phyloP scores from a whole-genome alignment of 2,113 vertebrate species.

The Hemiscyllium ocellatum region DNA sequence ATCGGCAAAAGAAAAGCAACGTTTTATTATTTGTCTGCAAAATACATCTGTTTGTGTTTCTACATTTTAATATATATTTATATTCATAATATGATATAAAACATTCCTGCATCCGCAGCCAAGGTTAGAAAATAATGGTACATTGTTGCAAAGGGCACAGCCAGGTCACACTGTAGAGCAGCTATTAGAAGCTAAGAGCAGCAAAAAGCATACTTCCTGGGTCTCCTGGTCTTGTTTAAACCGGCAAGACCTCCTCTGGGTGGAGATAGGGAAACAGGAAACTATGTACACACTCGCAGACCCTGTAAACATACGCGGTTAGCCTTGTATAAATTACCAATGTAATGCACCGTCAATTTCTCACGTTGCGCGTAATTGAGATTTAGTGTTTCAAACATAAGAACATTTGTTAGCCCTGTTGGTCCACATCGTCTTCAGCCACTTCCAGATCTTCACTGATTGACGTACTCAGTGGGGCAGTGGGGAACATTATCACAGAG shows the following conservation, averaged over 20 bases:
- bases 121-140: neutral
- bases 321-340: neutral
- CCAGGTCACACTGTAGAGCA: conserved; percentile 14
- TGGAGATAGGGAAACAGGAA: neutral
- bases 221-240: neutral
- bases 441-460: neutral
- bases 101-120: neutral
- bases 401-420: neutral
- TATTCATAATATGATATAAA: conserved; percentile 8
- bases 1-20: neutral
- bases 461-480: neutral
- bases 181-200: neutral
- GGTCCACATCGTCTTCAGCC: neutral
- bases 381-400: neutral
- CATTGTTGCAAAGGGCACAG: neutral
- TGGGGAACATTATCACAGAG: no score
- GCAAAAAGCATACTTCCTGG: neutral
- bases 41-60: neutral
- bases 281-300: neutral
- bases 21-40: neutral
- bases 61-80: neutral
- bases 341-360: neutral
- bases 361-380: neutral
- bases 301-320: neutral
- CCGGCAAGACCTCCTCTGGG: neutral